Evolutionary conservation across 2,113 vertebrate species (phyloP).

Genomic region (Dipodomys ordii): DNA sequence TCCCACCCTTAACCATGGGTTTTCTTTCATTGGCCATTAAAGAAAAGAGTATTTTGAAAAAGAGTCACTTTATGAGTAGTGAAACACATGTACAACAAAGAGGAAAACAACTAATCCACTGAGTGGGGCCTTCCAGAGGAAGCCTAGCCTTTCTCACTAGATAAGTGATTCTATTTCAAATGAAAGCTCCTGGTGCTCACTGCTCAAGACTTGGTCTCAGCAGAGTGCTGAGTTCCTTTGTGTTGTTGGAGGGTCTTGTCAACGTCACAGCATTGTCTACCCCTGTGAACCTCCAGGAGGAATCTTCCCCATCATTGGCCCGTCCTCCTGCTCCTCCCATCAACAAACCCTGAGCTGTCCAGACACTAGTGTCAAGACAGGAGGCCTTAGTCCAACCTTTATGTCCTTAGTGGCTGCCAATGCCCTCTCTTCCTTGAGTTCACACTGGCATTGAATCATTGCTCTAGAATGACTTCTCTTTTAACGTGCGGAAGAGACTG

Average conservation of each 20-base stretch:
- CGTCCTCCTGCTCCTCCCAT: background rate
- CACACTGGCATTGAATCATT: background rate
- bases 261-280: background rate
- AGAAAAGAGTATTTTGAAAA: conserved; percentile 27
- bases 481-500: background rate
- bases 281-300: background rate
- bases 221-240: background rate
- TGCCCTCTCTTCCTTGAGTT: background rate
- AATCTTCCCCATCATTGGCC: background rate
- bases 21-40: conserved; percentile 38
- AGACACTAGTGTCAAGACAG: background rate
- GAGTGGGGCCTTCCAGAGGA: background rate
- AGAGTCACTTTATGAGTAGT: background rate
- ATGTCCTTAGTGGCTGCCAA: background rate
- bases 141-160: background rate
- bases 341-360: background rate
- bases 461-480: background rate
- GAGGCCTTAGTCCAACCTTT: background rate
- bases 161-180: background rate
- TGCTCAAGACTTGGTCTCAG: background rate
- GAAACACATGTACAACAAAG: background rate
- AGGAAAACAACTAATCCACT: background rate
- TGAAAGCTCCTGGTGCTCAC: background rate
- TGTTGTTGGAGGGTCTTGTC: background rate
- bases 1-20: background rate